Base-by-base conservation (phyloP, 2,888 invertebrate species). In the Phania funesta region DNA sequence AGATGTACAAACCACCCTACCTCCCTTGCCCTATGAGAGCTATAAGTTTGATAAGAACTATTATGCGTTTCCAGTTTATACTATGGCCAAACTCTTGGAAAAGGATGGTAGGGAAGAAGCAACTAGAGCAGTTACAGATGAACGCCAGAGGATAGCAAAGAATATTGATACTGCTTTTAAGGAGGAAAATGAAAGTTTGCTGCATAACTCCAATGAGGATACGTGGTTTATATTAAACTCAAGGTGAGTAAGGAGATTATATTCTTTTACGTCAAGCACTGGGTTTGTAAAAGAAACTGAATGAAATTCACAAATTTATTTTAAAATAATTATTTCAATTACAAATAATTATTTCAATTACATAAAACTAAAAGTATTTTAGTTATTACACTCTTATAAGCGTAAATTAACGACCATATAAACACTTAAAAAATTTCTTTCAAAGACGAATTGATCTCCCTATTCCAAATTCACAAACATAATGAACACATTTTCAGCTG, bases 181-280 rank as follows among this genome's bases (percentile, higher is more conserved):
- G 24, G n/a, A 56, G 32, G 71, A 60, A 18, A 65, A 52, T 11
- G 13, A 56, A 46, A 52, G 35, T 32, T 16, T 29, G 35, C 9
- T 11, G 4, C 18, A n/a, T 35, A 74, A 56, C 0, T 38, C 44
- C 22, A 68, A 58, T 26, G 76, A 70, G 11, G 83, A 85, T 13
- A 89, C 89, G 11, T 89, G 88, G 89, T 88, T 89, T 29, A 87
- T 89, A 9, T 54, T 89, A 9, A 89, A 89, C 52, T 88, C 89
- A 2, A 87, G 87, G 89, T 89, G 32, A 38, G 35, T 13, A 13
- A 13, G n/a, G 4, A 11, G 2, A 38, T 38, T 38, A n/a, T n/a
- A n/a, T n/a, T n/a, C n/a, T 38, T 38, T 13, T 13, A 1, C 8
- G 11, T 32, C 1, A 32, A 7, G 6, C 9, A 9, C 9, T 8